A percentile compares a stretch with the other conserved stretches of the same genome.
phyloP scores from a whole-genome alignment of 1,140 invertebrate genomes.

The Metopolophium dirhodum region DNA sequence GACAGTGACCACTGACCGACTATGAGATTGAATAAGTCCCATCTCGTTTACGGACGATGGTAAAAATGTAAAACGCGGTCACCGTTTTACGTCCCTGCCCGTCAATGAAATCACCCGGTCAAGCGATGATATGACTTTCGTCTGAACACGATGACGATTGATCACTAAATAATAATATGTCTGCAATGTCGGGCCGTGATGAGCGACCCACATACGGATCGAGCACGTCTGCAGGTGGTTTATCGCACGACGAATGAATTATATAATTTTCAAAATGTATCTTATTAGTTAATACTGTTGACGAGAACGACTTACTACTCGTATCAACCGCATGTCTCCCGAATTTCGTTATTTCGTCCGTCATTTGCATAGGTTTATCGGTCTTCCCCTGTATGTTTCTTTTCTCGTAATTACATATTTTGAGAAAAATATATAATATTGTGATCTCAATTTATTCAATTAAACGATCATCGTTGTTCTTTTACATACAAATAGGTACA shows the following conservation, averaged over 20 bases:
- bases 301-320: no score
- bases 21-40: neutral
- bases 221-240: neutral
- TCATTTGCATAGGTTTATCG: no score
- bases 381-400: neutral
- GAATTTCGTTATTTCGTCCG: neutral
- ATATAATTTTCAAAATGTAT: no score
- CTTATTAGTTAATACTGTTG: no score
- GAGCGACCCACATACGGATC: neutral
- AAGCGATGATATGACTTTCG: neutral
- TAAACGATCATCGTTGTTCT: no score
- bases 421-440: neutral
- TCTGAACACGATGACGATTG: neutral
- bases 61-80: neutral
- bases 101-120: neutral
- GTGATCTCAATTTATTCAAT: no score
- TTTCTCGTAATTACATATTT: neutral
- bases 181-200: neutral
- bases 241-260: neutral
- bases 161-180: neutral
- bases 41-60: neutral
- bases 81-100: neutral
- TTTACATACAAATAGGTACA: no score
- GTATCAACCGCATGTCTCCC: neutral
- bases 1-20: neutral